phyloP scores from a whole-genome alignment of 1,140 invertebrate genomes.

The Drosophila bifasciata region DNA sequence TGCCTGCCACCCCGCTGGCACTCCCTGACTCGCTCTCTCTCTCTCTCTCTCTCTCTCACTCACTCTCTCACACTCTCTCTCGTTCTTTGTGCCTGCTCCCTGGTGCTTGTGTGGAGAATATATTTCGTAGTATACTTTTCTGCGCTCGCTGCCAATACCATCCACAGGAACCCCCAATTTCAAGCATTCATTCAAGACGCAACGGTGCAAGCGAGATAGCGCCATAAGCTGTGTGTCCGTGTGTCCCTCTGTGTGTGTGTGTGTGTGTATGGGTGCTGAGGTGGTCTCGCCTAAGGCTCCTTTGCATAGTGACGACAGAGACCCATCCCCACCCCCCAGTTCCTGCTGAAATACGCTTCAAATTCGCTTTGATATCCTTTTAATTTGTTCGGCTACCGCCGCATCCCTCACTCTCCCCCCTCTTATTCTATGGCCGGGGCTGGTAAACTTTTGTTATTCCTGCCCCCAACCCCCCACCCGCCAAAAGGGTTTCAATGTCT shows the following conservation, averaged over 20 bases:
- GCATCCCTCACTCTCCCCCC: background rate
- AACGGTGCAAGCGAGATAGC: slow-evolving; percentile 44
- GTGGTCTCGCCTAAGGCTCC: slow-evolving; percentile 30
- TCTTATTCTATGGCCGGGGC: slow-evolving; percentile 11
- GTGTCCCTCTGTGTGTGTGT: slow-evolving; percentile 19
- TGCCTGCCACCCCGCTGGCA: too few species aligned
- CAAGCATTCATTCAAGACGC: slow-evolving; percentile 74
- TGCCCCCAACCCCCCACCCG: background rate
- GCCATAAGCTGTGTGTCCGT: slow-evolving; percentile 29
- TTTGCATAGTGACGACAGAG: slow-evolving; percentile 72
- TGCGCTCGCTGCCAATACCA: slow-evolving; percentile 41
- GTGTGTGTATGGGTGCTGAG: background rate
- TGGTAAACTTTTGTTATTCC: slow-evolving; percentile 32
- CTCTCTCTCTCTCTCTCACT: slow-evolving; percentile 11
- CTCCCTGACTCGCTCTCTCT: background rate
- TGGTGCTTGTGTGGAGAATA: slow-evolving; percentile 36
- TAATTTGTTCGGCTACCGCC: slow-evolving; percentile 50
- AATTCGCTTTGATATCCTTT: slow-evolving; percentile 75
- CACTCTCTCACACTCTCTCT: background rate
- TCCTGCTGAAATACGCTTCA: slow-evolving; percentile 68
- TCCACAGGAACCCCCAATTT: slow-evolving; percentile 75
- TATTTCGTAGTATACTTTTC: slow-evolving; percentile 72
- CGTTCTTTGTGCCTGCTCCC: background rate
- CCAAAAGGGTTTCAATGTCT: slow-evolving; percentile 46
- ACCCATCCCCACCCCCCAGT: slow-evolving; percentile 1